These are phyloP conservation scores for Cataglyphis livida DNA, from an alignment of 2,888 invertebrate species.

Conservation along the genomic window DNA sequence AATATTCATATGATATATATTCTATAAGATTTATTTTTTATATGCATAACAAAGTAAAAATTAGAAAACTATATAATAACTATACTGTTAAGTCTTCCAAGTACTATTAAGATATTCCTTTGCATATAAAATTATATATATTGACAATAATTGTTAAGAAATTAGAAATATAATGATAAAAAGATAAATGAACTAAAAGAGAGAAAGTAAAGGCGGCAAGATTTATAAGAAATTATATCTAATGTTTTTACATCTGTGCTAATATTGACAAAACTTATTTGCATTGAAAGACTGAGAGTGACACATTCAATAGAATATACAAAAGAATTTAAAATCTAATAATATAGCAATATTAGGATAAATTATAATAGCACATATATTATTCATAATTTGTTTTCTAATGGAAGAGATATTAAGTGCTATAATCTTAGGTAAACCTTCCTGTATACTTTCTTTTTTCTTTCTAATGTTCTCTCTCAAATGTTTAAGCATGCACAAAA, in stretches of 20 bases:
- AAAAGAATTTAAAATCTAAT: conserved; percentile 26
- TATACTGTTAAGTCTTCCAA: conserved; percentile 71
- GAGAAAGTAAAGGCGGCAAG: background rate
- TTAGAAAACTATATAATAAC: conserved; percentile 53
- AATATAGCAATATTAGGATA: conserved; percentile 42
- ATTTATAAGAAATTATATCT: conserved; percentile 4
- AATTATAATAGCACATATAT: conserved; percentile 6
- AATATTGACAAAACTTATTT: conserved; percentile 23
- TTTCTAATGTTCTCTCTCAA: conserved; percentile 2
- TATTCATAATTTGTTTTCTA: conserved; percentile 2
- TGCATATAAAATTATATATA: conserved; percentile 47
- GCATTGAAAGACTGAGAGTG: conserved; percentile 33
- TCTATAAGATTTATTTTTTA: conserved; percentile 53
- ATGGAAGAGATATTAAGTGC: conserved; percentile 23
- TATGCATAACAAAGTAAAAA: conserved; percentile 46
- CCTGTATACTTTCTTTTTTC: background rate
- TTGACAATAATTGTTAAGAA: conserved; percentile 65
- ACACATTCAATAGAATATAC: conserved; percentile 10
- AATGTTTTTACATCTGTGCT: conserved; percentile 13
- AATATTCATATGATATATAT: conserved; percentile 46
- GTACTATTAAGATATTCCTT: conserved; percentile 61
- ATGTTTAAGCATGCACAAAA: conserved; percentile 35
- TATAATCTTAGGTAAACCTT: background rate
- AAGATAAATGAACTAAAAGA: conserved; percentile 8
- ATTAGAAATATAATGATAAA: conserved; percentile 55